phyloP scores from a whole-genome alignment of 92 coral and sea anemone species.

The Umimayanthus chanpuru region DNA sequence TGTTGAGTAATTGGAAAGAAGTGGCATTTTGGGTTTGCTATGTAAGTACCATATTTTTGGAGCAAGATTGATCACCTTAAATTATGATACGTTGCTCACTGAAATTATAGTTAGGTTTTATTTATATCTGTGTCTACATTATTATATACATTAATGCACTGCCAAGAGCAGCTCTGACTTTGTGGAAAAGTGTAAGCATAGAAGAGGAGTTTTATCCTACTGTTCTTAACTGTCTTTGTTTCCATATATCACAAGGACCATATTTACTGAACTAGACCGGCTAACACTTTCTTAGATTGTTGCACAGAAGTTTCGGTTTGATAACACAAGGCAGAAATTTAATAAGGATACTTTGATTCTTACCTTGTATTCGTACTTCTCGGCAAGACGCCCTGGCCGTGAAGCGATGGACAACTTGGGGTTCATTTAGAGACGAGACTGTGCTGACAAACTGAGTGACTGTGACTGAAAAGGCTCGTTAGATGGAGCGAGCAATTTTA shows the following conservation, averaged over 20 bases:
- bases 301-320: background rate
- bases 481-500: background rate
- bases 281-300: background rate
- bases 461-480: background rate
- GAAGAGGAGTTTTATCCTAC: no score
- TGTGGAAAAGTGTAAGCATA: background rate
- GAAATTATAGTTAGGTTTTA: background rate
- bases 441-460: background rate
- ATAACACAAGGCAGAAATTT: background rate
- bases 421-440: background rate
- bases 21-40: background rate
- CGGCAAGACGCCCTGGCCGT: background rate
- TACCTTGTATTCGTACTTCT: background rate
- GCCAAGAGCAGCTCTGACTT: background rate
- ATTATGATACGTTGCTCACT: background rate
- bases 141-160: background rate
- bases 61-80: background rate
- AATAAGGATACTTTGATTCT: background rate
- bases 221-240: background rate
- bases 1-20: background rate
- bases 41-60: background rate
- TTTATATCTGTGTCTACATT: no score
- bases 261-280: no score
- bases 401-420: slow-evolving; percentile 11
- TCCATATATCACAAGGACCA: background rate